Base-by-base conservation (phyloP, 2,797 vertebrate species). In the Ictinia mississippiensis region DNA sequence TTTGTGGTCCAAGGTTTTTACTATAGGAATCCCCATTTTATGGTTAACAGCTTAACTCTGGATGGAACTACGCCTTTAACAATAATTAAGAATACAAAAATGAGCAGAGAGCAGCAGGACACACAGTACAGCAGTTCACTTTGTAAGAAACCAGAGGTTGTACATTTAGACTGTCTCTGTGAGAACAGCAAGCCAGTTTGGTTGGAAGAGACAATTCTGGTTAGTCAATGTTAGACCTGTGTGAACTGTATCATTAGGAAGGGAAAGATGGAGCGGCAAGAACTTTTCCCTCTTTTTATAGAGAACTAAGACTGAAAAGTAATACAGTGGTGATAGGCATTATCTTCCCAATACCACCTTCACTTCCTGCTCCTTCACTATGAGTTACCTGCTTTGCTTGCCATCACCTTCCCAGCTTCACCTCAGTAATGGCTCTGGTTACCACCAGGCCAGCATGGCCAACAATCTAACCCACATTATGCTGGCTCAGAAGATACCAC, bases 401-500 rank as follows among this genome's bases (percentile, higher is more conserved):
- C 93, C 90, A 92, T 77, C 49, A 59, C 80, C 92, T 96, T 92
- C 89, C 89, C 87, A 70, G 6, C 90, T 90, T 88, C 82, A 79
- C 38, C 66, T 93, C 47, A 83, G 89, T 93, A 96, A 93, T 89
- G 89, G 85, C 82, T 92, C 96, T 88, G 77, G 72, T 79, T 95
- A 92, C 61, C 61, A 96, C 81, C 75, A 81, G 82, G 83, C 73
- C 95, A 95, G 94, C 83, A 94, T 77, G 80, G 67, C 71, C 80
- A 71, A 93, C 83, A 91, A 79, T 94, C 92, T 97, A 96, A 95
- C 28, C 90, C 95, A 90, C 5, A 16, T 87, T 90, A 47, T 86
- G 83, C 87, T 72, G 86, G 63, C 73, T 97, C 74, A 93, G 97
- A 98, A 98, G 98, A 97, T 97, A 98, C 66, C 89, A 97, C 23